Percentiles rank a stretch among this genome's conserved stretches.
Conservation (phyloP, 2,797 vertebrate genomes). For the Tolypeutes matacus region DNA sequence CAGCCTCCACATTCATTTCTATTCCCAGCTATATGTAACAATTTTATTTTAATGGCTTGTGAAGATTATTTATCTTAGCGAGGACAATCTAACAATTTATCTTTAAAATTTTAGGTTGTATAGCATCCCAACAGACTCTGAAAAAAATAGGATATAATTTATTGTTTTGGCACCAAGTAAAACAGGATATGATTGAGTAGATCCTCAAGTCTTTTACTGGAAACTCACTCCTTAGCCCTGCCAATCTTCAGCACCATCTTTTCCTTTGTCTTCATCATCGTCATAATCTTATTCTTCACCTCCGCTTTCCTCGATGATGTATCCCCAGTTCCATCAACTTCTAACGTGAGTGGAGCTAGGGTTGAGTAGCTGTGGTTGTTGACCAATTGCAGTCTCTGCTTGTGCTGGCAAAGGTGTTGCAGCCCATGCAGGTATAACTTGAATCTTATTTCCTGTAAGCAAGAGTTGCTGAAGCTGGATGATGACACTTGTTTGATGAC, state of each 20-base stretch:
- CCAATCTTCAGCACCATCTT: constrained; percentile 96
- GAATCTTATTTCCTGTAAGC: no score
- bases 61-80: constrained; percentile 19
- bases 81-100: constrained; percentile 44
- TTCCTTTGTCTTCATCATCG: constrained; percentile 98
- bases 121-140: not conserved
- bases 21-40: not conserved
- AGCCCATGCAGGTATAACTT: no score
- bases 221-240: constrained; percentile 97
- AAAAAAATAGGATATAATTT: not conserved
- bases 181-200: not conserved
- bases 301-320: constrained; percentile 98
- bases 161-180: not conserved
- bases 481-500: no score
- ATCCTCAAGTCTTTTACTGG: constrained; percentile 53
- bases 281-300: constrained; percentile 98
- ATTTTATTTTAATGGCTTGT: constrained; percentile 31
- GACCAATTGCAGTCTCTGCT: constrained; percentile 88
- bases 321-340: constrained; percentile 97
- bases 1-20: constrained; percentile 11
- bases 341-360: constrained; percentile 93
- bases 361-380: constrained; percentile 84
- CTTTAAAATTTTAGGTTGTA: not conserved
- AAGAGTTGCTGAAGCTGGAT: no score
- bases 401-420: constrained; percentile 90